Conservation (phyloP, 2,888 invertebrate species). For the Ceraclea dissimilis region DNA sequence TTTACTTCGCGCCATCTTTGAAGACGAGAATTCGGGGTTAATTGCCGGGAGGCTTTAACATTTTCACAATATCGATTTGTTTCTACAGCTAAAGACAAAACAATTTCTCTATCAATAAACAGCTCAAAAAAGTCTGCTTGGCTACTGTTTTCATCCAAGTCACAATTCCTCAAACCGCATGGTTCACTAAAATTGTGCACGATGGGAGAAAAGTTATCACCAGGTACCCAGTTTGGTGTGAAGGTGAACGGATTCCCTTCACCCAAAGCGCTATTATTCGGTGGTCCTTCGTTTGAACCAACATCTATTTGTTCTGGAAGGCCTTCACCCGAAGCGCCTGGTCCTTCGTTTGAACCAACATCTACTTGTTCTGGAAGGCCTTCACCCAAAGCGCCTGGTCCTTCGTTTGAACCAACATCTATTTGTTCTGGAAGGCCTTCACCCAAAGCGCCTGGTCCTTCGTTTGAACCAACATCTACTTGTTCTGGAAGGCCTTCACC, state of each 20-base stretch:
- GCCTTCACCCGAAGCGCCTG: too few relatives aligned
- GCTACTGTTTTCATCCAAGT: not conserved
- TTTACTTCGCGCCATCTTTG: not conserved
- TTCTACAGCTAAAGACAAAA: not conserved
- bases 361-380: too few relatives aligned
- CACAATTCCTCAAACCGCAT: not conserved
- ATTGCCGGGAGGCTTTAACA: not conserved
- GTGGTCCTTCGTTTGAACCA: not conserved
- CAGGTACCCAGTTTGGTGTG: not conserved
- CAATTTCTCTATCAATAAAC: not conserved
- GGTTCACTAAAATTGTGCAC: not conserved
- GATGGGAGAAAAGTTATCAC: not conserved
- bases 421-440: too few relatives aligned
- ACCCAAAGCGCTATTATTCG: not conserved
- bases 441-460: too few relatives aligned
- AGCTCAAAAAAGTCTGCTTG: not conserved
- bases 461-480: not conserved
- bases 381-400: too few relatives aligned
- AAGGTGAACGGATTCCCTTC: not conserved
- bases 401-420: too few relatives aligned
- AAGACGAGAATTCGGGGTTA: not conserved
- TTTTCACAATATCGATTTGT: not conserved
- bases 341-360: too few relatives aligned
- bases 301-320: too few relatives aligned
- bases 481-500: too few relatives aligned